These are phyloP conservation scores for Pluvianellus socialis DNA, from an alignment of 2,113 vertebrate species.

Conservation along the genomic window DNA sequence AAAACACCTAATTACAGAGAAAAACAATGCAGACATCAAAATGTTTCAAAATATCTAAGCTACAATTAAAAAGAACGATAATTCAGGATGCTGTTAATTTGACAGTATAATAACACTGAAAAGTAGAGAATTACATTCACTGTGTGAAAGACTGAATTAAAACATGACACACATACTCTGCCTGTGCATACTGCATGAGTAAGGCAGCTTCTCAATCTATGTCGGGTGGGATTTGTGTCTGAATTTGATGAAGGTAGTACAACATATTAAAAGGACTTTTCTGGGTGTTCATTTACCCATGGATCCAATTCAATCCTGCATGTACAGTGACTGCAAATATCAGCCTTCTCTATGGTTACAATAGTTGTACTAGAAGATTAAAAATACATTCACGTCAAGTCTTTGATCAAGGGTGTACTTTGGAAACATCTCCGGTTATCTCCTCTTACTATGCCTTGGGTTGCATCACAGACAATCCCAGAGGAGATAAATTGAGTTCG, in stretches of 20 bases:
- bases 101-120: neutral
- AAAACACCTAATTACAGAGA: neutral
- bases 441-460: neutral
- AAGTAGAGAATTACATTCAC: neutral
- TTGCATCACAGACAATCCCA: neutral
- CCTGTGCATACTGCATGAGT: neutral
- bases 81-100: neutral
- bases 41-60: neutral
- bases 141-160: neutral
- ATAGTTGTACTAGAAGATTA: neutral
- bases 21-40: neutral
- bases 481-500: neutral
- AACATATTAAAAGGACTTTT: neutral
- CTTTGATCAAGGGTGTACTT: neutral
- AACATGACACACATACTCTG: neutral
- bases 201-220: neutral
- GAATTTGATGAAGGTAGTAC: neutral
- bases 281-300: neutral
- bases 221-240: neutral
- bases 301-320: neutral
- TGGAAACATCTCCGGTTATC: neutral
- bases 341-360: neutral
- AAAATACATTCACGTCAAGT: neutral
- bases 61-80: neutral
- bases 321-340: neutral